Evolutionary conservation across 2,797 vertebrate species (phyloP).

Genomic region (Gambelia wislizenii): DNA sequence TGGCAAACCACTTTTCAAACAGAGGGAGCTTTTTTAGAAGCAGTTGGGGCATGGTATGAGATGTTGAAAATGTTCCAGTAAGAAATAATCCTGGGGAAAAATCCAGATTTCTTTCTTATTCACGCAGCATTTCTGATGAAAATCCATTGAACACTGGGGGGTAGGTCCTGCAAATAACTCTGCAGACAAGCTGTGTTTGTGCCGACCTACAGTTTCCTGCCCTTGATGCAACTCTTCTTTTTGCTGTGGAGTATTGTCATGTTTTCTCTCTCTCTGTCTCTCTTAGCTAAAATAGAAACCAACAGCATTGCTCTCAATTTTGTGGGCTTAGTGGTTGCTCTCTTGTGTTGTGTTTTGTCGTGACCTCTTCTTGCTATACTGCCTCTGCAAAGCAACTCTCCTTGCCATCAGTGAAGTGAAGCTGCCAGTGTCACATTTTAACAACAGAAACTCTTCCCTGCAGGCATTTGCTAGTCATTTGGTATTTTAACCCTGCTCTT

Average conservation of each 20-base stretch:
- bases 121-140: background rate
- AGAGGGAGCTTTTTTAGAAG: background rate
- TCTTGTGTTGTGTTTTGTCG: conserved; percentile 3
- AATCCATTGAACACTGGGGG: background rate
- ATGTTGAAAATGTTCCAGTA: background rate
- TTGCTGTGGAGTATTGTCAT: background rate
- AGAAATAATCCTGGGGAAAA: too few relatives aligned
- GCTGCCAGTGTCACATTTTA: conserved; percentile 52
- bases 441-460: conserved; percentile 50
- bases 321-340: background rate
- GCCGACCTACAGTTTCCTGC: background rate
- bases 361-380: background rate
- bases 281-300: background rate
- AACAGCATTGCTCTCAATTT: conserved; percentile 19
- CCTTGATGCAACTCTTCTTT: background rate
- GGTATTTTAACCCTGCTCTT: background rate
- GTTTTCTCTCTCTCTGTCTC: too few relatives aligned
- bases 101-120: background rate
- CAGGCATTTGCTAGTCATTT: conserved; percentile 49
- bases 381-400: too few relatives aligned
- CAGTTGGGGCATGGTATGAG: background rate
- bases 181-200: background rate
- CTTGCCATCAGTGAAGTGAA: conserved; percentile 25
- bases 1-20: background rate
- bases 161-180: background rate